Conservation (phyloP, 2,113 vertebrate genomes). For the Indicator maculatus region DNA sequence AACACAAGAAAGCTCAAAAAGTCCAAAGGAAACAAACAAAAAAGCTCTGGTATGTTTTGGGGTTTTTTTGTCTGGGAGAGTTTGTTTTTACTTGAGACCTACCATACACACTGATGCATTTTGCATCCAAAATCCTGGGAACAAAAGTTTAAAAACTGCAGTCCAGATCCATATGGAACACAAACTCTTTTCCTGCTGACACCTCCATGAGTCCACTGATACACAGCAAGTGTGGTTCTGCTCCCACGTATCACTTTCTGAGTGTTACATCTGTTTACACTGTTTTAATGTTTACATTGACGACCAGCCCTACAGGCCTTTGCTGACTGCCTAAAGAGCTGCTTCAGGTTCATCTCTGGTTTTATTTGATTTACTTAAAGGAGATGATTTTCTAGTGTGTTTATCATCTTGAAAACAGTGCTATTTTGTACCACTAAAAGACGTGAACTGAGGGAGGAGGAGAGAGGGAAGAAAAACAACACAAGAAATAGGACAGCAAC, state of each 20-base stretch:
- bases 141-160: rapidly evolving
- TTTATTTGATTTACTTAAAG: background rate
- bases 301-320: background rate
- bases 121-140: background rate
- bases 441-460: rapidly evolving
- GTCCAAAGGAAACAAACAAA: background rate
- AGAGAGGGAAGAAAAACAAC: background rate
- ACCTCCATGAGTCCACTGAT: no score
- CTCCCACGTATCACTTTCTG: background rate
- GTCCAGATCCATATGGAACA: background rate
- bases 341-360: background rate
- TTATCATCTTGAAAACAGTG: background rate
- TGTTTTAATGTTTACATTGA: background rate
- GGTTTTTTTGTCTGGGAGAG: rapidly evolving
- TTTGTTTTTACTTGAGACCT: background rate
- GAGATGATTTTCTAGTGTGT: background rate
- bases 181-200: background rate
- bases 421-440: background rate
- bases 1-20: background rate
- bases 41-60: rapidly evolving
- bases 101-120: no score
- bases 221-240: rapidly evolving
- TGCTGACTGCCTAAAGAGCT: background rate
- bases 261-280: rapidly evolving
- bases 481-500: background rate